These are phyloP conservation scores for Promerops cafer DNA, from an alignment of 2,113 vertebrate genomes.

Conservation along the genomic window DNA sequence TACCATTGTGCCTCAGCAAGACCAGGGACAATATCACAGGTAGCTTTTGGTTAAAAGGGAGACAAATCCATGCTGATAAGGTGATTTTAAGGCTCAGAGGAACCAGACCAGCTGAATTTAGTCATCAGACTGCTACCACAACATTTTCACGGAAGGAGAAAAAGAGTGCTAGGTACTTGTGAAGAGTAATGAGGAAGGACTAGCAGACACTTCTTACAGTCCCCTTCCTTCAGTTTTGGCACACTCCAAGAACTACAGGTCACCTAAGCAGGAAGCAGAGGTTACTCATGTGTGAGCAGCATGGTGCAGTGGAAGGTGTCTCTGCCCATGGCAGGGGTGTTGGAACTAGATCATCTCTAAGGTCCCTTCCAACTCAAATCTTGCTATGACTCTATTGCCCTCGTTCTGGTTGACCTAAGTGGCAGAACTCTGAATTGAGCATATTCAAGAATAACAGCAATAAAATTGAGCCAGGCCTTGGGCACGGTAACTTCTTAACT, in stretches of 20 bases:
- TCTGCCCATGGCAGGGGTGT: not conserved
- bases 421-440: not conserved
- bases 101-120: not conserved
- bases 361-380: not conserved
- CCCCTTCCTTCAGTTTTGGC: not conserved
- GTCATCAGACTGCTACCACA: not conserved
- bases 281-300: fast-evolving
- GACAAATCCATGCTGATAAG: not conserved
- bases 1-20: not conserved
- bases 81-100: not conserved
- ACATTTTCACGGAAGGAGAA: not conserved
- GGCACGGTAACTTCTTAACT: not conserved
- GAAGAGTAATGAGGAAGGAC: not conserved
- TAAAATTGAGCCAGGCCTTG: not conserved
- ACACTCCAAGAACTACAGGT: not conserved
- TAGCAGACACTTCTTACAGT: not conserved
- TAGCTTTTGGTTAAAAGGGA: not conserved
- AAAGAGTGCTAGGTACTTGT: not conserved
- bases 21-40: not conserved
- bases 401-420: not conserved
- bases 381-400: too few relatives aligned
- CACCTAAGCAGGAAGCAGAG: not conserved
- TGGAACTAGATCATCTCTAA: not conserved
- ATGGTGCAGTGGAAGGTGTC: not conserved
- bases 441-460: not conserved